phyloP scores from a whole-genome alignment of 2,888 invertebrate genomes.

The Agonopterix subpropinquella region DNA sequence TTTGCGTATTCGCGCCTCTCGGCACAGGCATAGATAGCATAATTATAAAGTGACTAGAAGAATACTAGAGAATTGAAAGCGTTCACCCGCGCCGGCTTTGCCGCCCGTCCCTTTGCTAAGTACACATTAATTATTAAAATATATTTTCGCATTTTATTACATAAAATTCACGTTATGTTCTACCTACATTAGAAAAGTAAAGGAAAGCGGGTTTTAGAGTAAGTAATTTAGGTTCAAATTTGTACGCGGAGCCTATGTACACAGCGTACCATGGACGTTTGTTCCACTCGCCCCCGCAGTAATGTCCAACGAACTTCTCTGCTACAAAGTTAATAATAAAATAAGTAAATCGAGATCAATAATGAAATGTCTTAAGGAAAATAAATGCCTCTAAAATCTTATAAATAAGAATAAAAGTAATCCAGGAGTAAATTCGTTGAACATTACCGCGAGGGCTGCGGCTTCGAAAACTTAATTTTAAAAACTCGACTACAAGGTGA shows the following conservation, averaged over 20 bases:
- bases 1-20: constrained; percentile 3
- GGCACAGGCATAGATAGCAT: constrained; percentile 10
- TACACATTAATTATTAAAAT: constrained; percentile 76
- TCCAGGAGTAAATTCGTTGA: constrained; percentile 22
- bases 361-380: constrained; percentile 24
- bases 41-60: constrained; percentile 24
- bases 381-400: constrained; percentile 15
- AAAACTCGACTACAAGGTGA: constrained; percentile 65
- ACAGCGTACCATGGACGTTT: constrained; percentile 75
- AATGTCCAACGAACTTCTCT: constrained; percentile 28
- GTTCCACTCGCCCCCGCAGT: constrained; percentile 50
- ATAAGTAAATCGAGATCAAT: constrained; percentile 49
- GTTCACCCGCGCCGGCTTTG: constrained; percentile 70
- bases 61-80: constrained; percentile 15
- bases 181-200: constrained; percentile 72
- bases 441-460: constrained; percentile 45
- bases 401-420: background rate
- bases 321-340: constrained; percentile 30
- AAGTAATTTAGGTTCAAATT: constrained; percentile 67
- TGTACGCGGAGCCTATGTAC: constrained; percentile 73
- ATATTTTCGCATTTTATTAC: constrained; percentile 75
- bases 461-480: constrained; percentile 66
- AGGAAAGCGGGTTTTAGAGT: constrained; percentile 67
- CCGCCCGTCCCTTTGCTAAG: constrained; percentile 69
- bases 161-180: constrained; percentile 75